These are phyloP conservation scores for Orius insidiosus DNA, from an alignment of 1,140 invertebrate genomes.

Conservation along the genomic window DNA sequence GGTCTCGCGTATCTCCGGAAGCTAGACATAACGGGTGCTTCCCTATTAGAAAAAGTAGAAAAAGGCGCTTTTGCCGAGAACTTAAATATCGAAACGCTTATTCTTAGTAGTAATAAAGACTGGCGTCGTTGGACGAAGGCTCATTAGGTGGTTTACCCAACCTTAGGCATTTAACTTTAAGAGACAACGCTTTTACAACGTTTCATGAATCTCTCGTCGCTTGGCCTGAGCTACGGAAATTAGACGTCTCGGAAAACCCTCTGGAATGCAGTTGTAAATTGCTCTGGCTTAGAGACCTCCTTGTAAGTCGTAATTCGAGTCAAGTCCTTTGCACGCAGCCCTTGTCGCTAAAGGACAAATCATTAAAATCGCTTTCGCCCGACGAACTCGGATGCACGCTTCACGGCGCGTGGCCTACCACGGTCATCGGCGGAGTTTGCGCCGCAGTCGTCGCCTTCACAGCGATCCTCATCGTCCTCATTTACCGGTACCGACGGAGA, in stretches of 20 bases:
- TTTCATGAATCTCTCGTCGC: slow-evolving; percentile 56
- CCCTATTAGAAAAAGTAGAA: slow-evolving; percentile 46
- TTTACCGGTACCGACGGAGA: slow-evolving; percentile 55
- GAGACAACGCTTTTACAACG: slow-evolving; percentile 56
- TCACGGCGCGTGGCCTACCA: slow-evolving; percentile 53
- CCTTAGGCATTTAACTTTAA: slow-evolving; percentile 50
- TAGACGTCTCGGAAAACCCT: slow-evolving; percentile 69
- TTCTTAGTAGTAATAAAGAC: slow-evolving; percentile 57
- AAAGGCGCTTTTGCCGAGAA: slow-evolving; percentile 61
- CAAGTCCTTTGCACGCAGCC: slow-evolving; percentile 58
- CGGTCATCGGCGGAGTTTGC: slow-evolving; percentile 53
- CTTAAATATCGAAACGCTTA: slow-evolving; percentile 57
- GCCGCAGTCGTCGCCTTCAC: slow-evolving; percentile 47
- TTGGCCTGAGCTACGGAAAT: slow-evolving; percentile 53
- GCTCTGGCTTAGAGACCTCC: slow-evolving; percentile 59
- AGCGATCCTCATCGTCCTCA: slow-evolving; percentile 44
- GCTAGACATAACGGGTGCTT: slow-evolving; percentile 57
- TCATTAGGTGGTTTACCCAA: slow-evolving; percentile 59
- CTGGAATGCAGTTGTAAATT: slow-evolving; percentile 63
- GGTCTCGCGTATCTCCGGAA: slow-evolving; percentile 55
- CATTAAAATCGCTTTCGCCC: slow-evolving; percentile 44
- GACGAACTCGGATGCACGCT: slow-evolving; percentile 66
- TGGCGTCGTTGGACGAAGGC: slow-evolving; percentile 50
- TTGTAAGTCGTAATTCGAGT: slow-evolving; percentile 47
- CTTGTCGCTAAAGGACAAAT: slow-evolving; percentile 44